These are phyloP conservation scores for Leptogaster cylindrica DNA, from an alignment of 2,888 invertebrate genomes.

Conservation along the genomic window DNA sequence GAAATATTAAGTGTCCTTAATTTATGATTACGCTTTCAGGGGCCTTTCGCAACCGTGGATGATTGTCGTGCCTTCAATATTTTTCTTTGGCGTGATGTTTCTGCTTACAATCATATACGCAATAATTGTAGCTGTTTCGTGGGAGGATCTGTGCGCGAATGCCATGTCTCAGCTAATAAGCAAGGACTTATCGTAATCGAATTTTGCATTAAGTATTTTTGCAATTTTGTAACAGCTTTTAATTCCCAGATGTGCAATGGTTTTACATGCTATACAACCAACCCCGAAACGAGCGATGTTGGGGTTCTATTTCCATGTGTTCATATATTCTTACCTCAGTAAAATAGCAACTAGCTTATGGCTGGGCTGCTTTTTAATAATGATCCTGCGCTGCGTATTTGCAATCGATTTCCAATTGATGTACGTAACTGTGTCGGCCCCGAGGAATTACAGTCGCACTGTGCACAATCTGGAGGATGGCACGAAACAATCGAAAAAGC, in stretches of 20 bases:
- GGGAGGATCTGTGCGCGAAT: neutral
- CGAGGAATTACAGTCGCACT: neutral
- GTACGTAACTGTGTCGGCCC: slow-evolving; percentile 1
- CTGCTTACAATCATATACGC: neutral
- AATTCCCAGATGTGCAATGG: slow-evolving; percentile 7
- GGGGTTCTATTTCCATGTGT: neutral
- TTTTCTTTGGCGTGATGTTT: slow-evolving; percentile 6
- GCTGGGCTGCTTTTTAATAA: neutral
- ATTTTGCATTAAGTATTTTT: too few species aligned
- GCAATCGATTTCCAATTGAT: slow-evolving; percentile 9
- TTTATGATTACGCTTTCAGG: neutral
- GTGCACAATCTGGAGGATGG: neutral
- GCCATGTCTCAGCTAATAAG: neutral
- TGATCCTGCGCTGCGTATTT: slow-evolving; percentile 11
- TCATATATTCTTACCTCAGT: neutral
- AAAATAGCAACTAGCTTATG: neutral
- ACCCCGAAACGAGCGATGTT: neutral
- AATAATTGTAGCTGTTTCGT: neutral
- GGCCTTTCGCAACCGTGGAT: slow-evolving; percentile 23
- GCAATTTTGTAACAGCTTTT: too few species aligned
- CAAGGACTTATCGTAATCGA: too few species aligned
- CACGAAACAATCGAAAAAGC: neutral
- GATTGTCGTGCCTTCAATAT: slow-evolving; percentile 16
- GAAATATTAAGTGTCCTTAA: neutral
- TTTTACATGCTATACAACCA: slow-evolving; percentile 2